Conservation (phyloP, 2,888 invertebrate species). For the Drosophila borborema region DNA sequence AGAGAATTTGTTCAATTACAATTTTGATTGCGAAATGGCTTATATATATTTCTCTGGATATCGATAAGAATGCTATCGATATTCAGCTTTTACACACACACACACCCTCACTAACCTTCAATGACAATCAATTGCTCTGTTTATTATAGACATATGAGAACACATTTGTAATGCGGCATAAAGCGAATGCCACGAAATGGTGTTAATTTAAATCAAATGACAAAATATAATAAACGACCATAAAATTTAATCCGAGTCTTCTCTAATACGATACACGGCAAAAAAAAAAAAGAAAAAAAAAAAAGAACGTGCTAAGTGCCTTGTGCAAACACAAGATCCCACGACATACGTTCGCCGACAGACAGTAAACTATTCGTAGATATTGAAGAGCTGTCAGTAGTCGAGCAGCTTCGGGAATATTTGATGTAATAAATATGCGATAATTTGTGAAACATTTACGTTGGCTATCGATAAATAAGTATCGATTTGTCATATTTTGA, state of each 20-base stretch:
- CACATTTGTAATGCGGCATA: slow-evolving; percentile 23
- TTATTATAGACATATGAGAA: slow-evolving; percentile 4
- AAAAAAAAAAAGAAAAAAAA: slow-evolving; percentile 5
- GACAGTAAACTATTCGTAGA: slow-evolving; percentile 1
- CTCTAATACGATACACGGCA: slow-evolving; percentile 58
- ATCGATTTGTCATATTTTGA: slow-evolving; percentile 3
- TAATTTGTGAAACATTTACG: slow-evolving; percentile 24
- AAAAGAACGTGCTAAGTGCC: slow-evolving; percentile 58
- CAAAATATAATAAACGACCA: slow-evolving; percentile 79
- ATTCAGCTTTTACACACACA: neutral
- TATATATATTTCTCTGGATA: neutral
- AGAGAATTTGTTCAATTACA: no score
- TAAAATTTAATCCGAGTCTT: slow-evolving; percentile 77
- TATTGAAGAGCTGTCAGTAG: slow-evolving; percentile 1
- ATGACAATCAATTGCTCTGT: slow-evolving; percentile 30
- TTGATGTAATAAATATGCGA: slow-evolving; percentile 17
- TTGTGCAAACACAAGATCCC: slow-evolving; percentile 42
- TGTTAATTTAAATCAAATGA: slow-evolving; percentile 80
- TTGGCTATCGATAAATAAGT: slow-evolving; percentile 10
- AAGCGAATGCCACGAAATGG: slow-evolving; percentile 48
- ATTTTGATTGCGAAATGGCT: neutral
- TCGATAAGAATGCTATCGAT: neutral
- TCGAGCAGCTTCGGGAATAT: neutral
- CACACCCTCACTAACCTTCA: slow-evolving; percentile 5
- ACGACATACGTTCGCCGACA: slow-evolving; percentile 36